Evolutionary conservation across 2,113 vertebrate species (phyloP).

Genomic region (Candoia aspera): DNA sequence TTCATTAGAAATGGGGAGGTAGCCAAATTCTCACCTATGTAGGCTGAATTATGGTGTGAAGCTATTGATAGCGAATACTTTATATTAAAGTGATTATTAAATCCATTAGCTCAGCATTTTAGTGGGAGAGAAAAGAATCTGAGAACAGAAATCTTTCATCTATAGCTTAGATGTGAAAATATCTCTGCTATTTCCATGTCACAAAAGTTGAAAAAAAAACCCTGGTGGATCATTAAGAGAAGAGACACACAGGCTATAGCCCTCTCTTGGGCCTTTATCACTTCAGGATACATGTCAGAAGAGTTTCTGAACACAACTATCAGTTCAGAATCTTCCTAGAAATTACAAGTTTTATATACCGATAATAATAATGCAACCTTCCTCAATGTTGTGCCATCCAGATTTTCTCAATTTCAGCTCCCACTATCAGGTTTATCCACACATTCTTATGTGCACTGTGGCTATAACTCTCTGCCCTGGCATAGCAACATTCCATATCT

Average conservation of each 20-base stretch:
- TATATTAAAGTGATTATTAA: not conserved
- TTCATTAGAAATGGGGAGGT: not conserved
- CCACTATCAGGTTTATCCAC: no score
- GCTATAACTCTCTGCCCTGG: no score
- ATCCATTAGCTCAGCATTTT: not conserved
- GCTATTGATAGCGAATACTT: not conserved
- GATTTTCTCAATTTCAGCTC: no score
- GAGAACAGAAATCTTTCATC: not conserved
- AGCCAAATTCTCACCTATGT: fast-evolving
- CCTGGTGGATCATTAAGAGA: not conserved
- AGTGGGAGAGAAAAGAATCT: fast-evolving
- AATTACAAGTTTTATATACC: no score
- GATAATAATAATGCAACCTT: no score
- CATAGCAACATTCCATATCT: no score
- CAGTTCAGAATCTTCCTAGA: not conserved
- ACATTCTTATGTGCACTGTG: no score
- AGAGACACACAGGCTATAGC: not conserved
- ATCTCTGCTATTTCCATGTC: no score
- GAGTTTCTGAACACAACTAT: not conserved
- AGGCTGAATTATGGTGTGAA: slow-evolving; percentile 8
- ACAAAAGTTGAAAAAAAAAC: not conserved
- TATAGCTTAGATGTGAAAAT: fast-evolving
- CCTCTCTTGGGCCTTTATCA: not conserved
- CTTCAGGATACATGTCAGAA: not conserved
- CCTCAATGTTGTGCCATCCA: no score